phyloP scores from a whole-genome alignment of 2,797 vertebrate species.

The Dipus sagitta region DNA sequence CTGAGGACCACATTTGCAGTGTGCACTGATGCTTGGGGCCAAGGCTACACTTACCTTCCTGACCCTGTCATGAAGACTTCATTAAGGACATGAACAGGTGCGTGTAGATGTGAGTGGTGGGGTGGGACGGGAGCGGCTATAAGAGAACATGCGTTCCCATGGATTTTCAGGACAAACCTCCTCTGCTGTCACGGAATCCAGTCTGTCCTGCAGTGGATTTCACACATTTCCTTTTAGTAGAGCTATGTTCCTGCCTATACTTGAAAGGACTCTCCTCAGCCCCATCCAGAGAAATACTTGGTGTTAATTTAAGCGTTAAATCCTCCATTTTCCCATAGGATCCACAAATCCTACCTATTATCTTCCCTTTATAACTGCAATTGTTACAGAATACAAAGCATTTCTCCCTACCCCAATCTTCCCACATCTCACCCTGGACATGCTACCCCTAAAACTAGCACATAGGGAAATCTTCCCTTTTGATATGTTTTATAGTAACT shows the following conservation, averaged over 20 bases:
- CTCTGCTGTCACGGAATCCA: not conserved
- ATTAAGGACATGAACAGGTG: not conserved
- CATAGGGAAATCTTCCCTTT: not conserved
- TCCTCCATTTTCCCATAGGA: not conserved
- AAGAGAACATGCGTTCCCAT: not conserved
- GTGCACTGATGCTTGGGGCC: not conserved
- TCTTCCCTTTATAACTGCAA: not conserved
- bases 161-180: not conserved
- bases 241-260: not conserved
- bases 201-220: not conserved
- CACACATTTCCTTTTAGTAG: not conserved
- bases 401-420: not conserved
- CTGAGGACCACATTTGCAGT: not conserved
- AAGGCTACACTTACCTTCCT: not conserved
- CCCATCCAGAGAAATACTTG: not conserved
- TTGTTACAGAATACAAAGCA: not conserved
- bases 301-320: not conserved
- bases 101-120: fast-evolving
- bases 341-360: not conserved
- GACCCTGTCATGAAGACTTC: not conserved
- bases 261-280: not conserved
- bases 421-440: not conserved
- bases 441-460: not conserved
- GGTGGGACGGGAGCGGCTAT: not conserved
- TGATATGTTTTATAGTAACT: not conserved